Conservation (phyloP, 2,888 invertebrate species). For the Cotesia congregata region DNA sequence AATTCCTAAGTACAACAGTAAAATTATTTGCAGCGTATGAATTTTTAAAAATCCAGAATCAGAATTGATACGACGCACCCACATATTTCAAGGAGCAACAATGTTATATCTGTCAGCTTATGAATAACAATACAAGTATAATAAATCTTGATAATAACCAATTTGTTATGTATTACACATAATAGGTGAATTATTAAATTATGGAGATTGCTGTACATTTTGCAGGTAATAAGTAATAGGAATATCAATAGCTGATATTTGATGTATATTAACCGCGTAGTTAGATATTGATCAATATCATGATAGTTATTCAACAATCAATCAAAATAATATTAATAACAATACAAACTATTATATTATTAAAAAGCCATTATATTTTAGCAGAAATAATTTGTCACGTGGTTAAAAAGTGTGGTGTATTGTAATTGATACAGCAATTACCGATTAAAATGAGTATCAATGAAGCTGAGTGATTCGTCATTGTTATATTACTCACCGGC, state of each 20-base stretch:
- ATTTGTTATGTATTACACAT: slow-evolving; percentile 7
- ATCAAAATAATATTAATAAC: not conserved
- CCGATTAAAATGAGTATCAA: slow-evolving; percentile 29
- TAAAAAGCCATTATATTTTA: slow-evolving; percentile 12
- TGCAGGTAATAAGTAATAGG: not conserved
- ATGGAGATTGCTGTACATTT: not conserved
- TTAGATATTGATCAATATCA: no score
- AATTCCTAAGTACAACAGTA: no score
- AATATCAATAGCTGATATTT: no score
- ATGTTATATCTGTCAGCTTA: not conserved
- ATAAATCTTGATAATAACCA: slow-evolving; percentile 18
- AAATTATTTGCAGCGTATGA: no score
- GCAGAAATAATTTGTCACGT: slow-evolving; percentile 14
- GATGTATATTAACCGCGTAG: no score
- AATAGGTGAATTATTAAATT: not conserved
- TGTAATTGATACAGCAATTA: slow-evolving; percentile 26
- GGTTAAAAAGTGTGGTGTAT: not conserved
- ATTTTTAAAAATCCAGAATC: not conserved
- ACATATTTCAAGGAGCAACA: slow-evolving; percentile 25
- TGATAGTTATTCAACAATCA: not conserved
- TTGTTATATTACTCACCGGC: not conserved
- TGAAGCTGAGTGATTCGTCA: slow-evolving; percentile 30
- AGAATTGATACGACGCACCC: slow-evolving; percentile 19
- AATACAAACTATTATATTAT: not conserved
- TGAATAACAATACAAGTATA: not conserved